Evolutionary conservation across 2,113 vertebrate genomes (phyloP), one percentile per base, ranked within the genome.

Genomic region (Otolemur garnettii): DNA sequence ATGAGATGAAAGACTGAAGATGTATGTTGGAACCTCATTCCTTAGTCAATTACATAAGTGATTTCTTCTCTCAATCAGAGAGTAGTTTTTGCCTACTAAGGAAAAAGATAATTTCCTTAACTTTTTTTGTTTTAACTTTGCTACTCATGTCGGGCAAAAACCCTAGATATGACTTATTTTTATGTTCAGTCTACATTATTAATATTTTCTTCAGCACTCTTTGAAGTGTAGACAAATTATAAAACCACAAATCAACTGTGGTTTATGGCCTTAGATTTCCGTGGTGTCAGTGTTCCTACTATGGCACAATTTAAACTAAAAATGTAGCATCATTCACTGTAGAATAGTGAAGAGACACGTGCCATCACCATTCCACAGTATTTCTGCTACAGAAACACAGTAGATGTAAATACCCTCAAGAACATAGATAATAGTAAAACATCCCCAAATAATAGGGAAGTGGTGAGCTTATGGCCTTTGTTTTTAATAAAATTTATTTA

Each of bases 291-390:
- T 38, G 35, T 53, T 62, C 26, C 18, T 3, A 4, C 8, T 6
- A 9, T 0, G 38, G 35, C 42, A 17, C 38, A 17, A 42, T 68
- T 74, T 50, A 50, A 69, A 64, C 33, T 89, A 62, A 64, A 45
- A 38, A n/a, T 22, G 33, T 13, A 71, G 50, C 17, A 30, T 38
- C 13, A 0, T 24, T 4, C 60, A 66, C 17, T 30, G 17, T 30
- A 55, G 74, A 53, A 24, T 1, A 0, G 22, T 64, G 11, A 13
- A 28, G 2, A 59, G 45, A 42, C 1, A 9, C 7, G 5, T 1
- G 3, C 19, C 2, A 4, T 28, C n/a, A 38, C n/a, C 12, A 7
- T 10, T 1, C 2, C 0, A 33, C 0, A 28, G 42, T 2, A 26
- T n/a, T 83, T 75, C 80, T 9, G 8, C 14, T 4, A 4, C 11